These are phyloP conservation scores for Cyprinodon variegatus DNA, from an alignment of 2,113 vertebrate genomes.

Conservation along the genomic window DNA sequence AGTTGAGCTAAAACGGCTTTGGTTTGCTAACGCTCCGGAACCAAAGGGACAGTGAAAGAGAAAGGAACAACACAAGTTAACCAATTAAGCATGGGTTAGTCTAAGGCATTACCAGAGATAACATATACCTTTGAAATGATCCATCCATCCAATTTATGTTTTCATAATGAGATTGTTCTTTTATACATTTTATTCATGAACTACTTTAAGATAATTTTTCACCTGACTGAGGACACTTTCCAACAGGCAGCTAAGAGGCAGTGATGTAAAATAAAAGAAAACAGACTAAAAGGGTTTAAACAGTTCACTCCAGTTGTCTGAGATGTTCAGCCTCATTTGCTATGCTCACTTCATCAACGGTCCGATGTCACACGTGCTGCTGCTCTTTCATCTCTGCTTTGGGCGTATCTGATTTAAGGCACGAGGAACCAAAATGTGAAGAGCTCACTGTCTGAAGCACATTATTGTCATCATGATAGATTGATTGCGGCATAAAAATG, in stretches of 20 bases:
- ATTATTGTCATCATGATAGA: not conserved
- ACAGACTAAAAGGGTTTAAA: not conserved
- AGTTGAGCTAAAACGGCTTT: conserved; percentile 34
- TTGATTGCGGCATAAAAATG: not conserved
- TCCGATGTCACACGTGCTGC: not conserved
- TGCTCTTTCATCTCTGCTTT: not conserved
- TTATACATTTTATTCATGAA: not conserved
- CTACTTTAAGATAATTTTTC: not conserved
- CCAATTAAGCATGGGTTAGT: conserved; percentile 40
- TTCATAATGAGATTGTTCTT: not conserved
- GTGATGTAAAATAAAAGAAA: not conserved
- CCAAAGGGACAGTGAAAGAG: conserved; percentile 48
- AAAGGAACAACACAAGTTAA: conserved; percentile 48
- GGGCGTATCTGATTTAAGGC: not conserved
- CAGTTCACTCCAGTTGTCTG: not conserved
- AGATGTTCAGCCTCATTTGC: not conserved
- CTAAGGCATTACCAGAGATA: not conserved
- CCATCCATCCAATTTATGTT: not conserved
- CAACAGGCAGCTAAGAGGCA: not conserved
- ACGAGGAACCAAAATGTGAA: conserved; percentile 1
- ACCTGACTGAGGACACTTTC: not conserved
- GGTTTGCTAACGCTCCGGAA: conserved; percentile 36
- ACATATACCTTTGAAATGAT: not conserved
- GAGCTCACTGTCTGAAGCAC: not conserved
- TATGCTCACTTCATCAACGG: not conserved